Evolutionary conservation across 2,888 invertebrate species (phyloP), one percentile per base, ranked within the genome.

Genomic region (Volucella inanis): DNA sequence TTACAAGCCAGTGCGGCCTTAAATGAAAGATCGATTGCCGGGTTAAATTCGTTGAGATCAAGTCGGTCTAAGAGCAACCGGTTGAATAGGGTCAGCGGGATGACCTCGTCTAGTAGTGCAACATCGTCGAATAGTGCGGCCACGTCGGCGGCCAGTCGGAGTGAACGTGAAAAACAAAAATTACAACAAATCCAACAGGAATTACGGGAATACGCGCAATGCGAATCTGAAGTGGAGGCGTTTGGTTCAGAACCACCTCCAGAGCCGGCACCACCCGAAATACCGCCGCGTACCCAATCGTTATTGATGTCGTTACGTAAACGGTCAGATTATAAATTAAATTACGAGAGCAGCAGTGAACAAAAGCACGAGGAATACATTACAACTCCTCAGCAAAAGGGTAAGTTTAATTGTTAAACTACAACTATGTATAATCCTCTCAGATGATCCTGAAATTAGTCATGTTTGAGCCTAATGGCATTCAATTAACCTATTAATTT

Each of bases 241-340:
- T 61, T 88, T 38, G 91, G 89, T 62, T 89, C 88, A 87, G 96
- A 96, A 85, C 96, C 96, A 2, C 96, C 97, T 11, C 96, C 96
- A 3, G 96, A 97, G 90, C 97, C 97, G 1, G 96, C 96, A 64
- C 97, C 97, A 8, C 97, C 96, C 2, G 96, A 96, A 92, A 95
- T 97, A 65, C 97, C 97, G 45, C 96, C 96, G n/a, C 94, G 97
- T 52, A 96, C 97, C 1, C 96, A 96, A 14, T 97, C 97, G 62
- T 93, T 97, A 80, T 95, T 96, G 22, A 90, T 92, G 90, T 92
- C 92, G 72, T 88, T 92, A 87, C 90, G 91, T 74, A 92, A 92
- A 88, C 90, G 91, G 76, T 91, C 92, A 77, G 92, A 92, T 88
- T 92, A 92, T 88, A 91, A 92, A 87, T 88, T 92, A 41, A 92